Percentiles rank a stretch among this genome's conserved stretches.
Evolutionary conservation across 1,140 invertebrate genomes (phyloP).

Genomic region (Liolophura sinensis): DNA sequence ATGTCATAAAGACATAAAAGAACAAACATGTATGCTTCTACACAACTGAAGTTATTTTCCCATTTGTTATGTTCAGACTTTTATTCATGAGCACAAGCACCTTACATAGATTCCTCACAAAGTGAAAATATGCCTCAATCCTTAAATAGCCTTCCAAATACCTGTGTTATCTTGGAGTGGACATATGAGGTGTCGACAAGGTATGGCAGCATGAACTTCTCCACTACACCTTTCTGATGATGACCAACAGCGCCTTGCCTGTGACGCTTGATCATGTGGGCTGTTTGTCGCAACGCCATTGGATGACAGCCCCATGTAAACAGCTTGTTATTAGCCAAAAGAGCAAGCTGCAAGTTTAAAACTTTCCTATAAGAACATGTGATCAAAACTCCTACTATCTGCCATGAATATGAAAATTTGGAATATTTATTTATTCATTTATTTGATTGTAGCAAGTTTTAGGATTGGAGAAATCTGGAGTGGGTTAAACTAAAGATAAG

Average conservation of each 20-base stretch:
- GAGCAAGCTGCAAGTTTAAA: slow-evolving; percentile 67
- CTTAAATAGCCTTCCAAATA: slow-evolving; percentile 11
- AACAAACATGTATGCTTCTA: neutral
- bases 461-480: too few relatives aligned
- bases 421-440: neutral
- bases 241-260: slow-evolving; percentile 41
- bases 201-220: slow-evolving; percentile 32
- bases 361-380: slow-evolving; percentile 6
- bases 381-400: neutral
- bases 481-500: too few relatives aligned
- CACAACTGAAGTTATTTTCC: neutral
- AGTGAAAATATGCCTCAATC: neutral
- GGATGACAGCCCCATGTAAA: slow-evolving; percentile 81
- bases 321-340: slow-evolving; percentile 69
- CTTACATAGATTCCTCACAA: neutral
- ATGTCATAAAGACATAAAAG: neutral
- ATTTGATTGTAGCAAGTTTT: too few relatives aligned
- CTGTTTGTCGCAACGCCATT: slow-evolving; percentile 71
- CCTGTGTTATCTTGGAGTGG: slow-evolving; percentile 44
- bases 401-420: neutral
- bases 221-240: slow-evolving; percentile 24
- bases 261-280: slow-evolving; percentile 67
- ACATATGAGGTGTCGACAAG: slow-evolving; percentile 42
- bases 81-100: neutral
- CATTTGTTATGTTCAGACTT: neutral